phyloP scores from a whole-genome alignment of 1,140 invertebrate species.

The Heterodera carotae region DNA sequence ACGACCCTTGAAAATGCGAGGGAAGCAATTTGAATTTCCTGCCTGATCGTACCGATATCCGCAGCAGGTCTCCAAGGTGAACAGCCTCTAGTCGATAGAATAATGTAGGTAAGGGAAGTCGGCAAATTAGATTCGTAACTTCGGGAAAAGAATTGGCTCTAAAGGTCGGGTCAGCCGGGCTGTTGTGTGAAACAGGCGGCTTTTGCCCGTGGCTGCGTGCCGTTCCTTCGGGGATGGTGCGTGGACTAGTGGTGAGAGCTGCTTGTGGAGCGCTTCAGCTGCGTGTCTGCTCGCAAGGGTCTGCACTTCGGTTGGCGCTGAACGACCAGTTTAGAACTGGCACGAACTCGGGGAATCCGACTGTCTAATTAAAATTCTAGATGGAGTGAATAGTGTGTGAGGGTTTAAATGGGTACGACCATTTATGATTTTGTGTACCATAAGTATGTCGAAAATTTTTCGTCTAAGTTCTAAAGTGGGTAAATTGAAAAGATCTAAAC shows the following conservation, averaged over 20 bases:
- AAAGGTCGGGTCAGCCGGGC: constrained; percentile 74
- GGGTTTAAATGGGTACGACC: too few species aligned
- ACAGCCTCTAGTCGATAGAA: constrained; percentile 83
- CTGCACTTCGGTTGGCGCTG: constrained; percentile 66
- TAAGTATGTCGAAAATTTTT: too few species aligned
- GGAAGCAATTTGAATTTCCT: too few species aligned
- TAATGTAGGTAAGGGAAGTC: constrained; percentile 86
- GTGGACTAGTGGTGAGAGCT: constrained; percentile 58
- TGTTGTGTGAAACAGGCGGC: constrained; percentile 55
- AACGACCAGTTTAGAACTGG: constrained; percentile 79
- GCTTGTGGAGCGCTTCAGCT: constrained; percentile 61
- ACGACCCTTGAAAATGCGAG: too few species aligned
- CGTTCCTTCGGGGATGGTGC: constrained; percentile 59
- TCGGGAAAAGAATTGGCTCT: constrained; percentile 70
- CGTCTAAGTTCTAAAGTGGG: too few species aligned
- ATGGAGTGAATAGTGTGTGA: too few species aligned
- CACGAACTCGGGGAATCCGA: constrained; percentile 78
- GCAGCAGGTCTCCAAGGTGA: constrained; percentile 85
- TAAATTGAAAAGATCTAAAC: too few species aligned
- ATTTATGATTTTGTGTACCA: too few species aligned
- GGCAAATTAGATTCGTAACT: constrained; percentile 80
- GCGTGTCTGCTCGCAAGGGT: constrained; percentile 18
- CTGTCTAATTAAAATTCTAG: constrained; percentile 79
- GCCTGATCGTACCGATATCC: constrained; percentile 76
- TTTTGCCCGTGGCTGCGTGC: constrained; percentile 48